Conservation (phyloP, 1,140 invertebrate genomes). For the Frieseomelitta varia region DNA sequence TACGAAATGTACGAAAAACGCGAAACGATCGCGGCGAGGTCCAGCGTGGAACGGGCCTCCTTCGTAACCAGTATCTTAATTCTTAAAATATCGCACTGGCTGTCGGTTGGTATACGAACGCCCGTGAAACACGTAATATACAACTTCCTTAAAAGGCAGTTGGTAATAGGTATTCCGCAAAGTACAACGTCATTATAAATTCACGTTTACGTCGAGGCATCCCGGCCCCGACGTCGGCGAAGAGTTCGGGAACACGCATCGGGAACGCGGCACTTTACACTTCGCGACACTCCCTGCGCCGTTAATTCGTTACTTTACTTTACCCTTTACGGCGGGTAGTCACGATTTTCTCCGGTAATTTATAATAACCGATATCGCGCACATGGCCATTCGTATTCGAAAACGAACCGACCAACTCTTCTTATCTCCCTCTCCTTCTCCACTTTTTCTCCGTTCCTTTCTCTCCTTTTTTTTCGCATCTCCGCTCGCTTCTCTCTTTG, state of each 20-base stretch:
- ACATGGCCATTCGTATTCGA: conserved; percentile 67
- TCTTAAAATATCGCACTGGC: conserved; percentile 30
- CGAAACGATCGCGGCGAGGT: background rate
- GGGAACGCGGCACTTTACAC: conserved; percentile 64
- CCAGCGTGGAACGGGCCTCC: background rate
- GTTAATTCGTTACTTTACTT: conserved; percentile 72
- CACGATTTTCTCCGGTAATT: conserved; percentile 65
- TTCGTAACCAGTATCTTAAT: conserved; percentile 46
- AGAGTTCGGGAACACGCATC: conserved; percentile 46
- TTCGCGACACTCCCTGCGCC: conserved; percentile 65
- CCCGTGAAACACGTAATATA: conserved; percentile 56
- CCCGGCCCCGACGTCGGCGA: conserved; percentile 18
- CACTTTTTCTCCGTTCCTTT: too few species aligned
- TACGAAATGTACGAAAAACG: background rate
- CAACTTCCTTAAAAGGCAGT: conserved; percentile 62
- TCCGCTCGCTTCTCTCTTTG: background rate
- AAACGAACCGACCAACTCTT: conserved; percentile 60
- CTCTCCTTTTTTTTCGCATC: background rate
- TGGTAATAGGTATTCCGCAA: conserved; percentile 55
- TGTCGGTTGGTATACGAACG: conserved; percentile 17
- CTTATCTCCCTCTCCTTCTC: conserved; percentile 43
- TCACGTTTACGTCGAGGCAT: conserved; percentile 50
- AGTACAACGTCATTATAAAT: conserved; percentile 68
- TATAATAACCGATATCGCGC: conserved; percentile 70
- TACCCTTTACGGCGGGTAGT: conserved; percentile 64